phyloP scores from a whole-genome alignment of 2,113 vertebrate species.

The Corythaixoides concolor region DNA sequence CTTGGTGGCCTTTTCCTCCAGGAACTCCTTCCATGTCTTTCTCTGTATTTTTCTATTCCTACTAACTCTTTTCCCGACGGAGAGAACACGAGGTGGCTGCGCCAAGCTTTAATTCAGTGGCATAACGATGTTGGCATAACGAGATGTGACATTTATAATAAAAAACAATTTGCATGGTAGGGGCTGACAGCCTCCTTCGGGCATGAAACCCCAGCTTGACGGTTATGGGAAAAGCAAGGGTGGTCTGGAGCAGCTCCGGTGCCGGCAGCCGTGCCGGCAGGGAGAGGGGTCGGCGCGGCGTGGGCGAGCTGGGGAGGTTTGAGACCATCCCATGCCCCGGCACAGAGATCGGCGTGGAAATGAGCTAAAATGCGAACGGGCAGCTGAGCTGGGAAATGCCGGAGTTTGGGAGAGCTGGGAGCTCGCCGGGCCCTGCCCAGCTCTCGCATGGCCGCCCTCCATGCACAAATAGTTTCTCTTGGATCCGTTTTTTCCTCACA shows the following conservation, averaged over 20 bases:
- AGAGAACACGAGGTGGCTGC: accelerated
- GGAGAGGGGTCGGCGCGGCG: not conserved
- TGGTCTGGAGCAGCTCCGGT: not conserved
- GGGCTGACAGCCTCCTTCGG: not conserved
- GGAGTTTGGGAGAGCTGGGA: not conserved
- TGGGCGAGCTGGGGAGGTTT: accelerated
- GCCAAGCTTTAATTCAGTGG: not conserved
- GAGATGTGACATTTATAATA: not conserved
- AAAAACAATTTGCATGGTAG: not conserved
- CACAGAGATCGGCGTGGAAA: accelerated
- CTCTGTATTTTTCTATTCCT: not conserved
- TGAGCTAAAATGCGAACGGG: accelerated
- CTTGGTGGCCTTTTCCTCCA: not conserved
- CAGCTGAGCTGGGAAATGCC: not conserved
- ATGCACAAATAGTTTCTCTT: not conserved
- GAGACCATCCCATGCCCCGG: accelerated
- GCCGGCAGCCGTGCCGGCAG: not conserved
- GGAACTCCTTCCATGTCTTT: accelerated
- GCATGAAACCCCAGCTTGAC: not conserved
- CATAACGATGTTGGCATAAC: not conserved
- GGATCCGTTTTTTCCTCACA: not conserved
- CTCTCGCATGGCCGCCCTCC: not conserved
- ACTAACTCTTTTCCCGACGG: accelerated
- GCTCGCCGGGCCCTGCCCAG: not conserved
- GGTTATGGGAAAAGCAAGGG: not conserved